Evolutionary conservation across 2,113 vertebrate genomes (phyloP), one percentile per base, ranked within the genome.

Genomic region (Prionailurus bengalensis): DNA sequence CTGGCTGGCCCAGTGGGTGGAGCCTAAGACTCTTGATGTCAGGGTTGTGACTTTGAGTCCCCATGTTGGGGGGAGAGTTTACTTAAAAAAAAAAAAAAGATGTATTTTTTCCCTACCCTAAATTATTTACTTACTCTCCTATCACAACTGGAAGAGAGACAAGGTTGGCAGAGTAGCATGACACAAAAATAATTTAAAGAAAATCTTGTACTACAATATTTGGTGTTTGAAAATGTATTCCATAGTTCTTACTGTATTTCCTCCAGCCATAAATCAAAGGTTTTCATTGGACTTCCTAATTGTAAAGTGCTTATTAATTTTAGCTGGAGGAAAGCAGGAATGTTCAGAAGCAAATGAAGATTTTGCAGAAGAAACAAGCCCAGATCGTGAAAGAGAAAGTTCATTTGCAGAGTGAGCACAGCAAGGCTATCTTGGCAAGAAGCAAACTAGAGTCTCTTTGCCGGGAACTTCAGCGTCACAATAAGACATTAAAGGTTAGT

Each of bases 401-500:
- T 95, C 99, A 99, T 91, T 98, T 99, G 74, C 99, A 99, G 98
- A 99, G 99, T 68, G 99, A 99, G 92, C 99, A 99, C 98, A 99
- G 99, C 99, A 99, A 99, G 96, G 99, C 99, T 95, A 99, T 99
- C 98, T 98, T 99, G 98, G 99, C 99, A 65, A 99, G 99, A 91
- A 99, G 99, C 99, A 99, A 99, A 98, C 99, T 99, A 97, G 99
- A 99, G 98, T 99, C 99, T 91, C 99, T 99, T 27, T 99, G 99
- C 97, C 98, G 99, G 89, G 99, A 99, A 98, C 99, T 99, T 97
- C 99, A 99, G 98, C 99, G 99, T 74, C 99, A 99, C 98, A 99
- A 99, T 98, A 99, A 99, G 98, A 99, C 99, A 2, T 99, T 99
- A 97, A 99, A 99, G 99, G 99, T 99, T 96, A 86, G 97, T 97